Evolutionary conservation across 2,888 invertebrate species (phyloP), one percentile per base, ranked within the genome.

Genomic region (Hypena proboscidalis): DNA sequence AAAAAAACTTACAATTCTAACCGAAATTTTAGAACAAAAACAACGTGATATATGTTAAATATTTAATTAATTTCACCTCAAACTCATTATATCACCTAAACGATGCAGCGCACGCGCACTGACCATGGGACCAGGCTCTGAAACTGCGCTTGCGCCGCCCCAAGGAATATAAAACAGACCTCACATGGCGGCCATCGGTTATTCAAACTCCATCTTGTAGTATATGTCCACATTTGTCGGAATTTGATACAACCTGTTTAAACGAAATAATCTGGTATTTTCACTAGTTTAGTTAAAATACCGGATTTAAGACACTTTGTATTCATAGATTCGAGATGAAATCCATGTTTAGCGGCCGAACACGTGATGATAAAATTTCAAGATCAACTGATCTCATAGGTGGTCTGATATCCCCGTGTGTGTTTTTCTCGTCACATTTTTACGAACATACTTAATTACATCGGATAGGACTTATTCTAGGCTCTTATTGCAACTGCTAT

Each of bases 91-190:
- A 39, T 8, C 15, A 7, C 37, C 45, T 58, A 41, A 54, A 35
- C 9, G 26, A 67, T 68, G 53, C 69, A 27, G 43, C 10, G 19
- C 52, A 44, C 63, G 66, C 66, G 17, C 43, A 23, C 29, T 23
- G 20, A 30, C 30, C 32, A 52, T 67, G 66, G 56, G 53, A 67
- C 41, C 45, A 37, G 32, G 8, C 23, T 7, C 45, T 57, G 45
- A 61, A 64, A 58, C 39, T 50, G 48, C 43, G 36, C 37, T 22
- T n/a, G 27, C 20, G 27, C 19, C 21, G 44, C 34, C 29, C 8
- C 4, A 32, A 32, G 34, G 67, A 58, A 64, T 64, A 53, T 51
- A 43, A 67, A 69, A 29, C 48, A 50, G 67, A 69, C 63, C 68
- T 52, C 66, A 67, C 68, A 65, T 26, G 44, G 22, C 34, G 54